Evolutionary conservation across 2,797 vertebrate species (phyloP).

Genomic region (Notoglanidium macrostoma): DNA sequence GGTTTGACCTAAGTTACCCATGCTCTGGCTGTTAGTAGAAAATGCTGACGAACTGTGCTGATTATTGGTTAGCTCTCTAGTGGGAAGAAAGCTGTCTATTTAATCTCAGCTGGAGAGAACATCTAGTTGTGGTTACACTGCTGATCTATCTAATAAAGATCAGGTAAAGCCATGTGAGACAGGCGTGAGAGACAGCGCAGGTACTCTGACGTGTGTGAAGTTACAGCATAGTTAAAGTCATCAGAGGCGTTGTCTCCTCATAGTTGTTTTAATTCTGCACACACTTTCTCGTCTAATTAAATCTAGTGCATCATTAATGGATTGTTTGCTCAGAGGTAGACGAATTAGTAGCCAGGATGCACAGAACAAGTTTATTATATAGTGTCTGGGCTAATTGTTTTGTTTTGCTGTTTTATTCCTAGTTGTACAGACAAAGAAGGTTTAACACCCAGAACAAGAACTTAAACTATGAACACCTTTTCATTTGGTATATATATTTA

Average conservation of each 20-base stretch:
- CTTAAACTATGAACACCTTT: neutral
- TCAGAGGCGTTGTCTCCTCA: neutral
- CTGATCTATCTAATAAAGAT: neutral
- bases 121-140: neutral
- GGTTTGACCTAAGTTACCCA: neutral
- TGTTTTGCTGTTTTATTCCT: too few species aligned
- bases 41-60: neutral
- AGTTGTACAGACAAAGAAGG: neutral
- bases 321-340: neutral
- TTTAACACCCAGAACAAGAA: neutral
- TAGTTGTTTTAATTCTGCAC: neutral
- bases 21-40: neutral
- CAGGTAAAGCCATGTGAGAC: neutral
- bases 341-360: neutral
- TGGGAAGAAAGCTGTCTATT: neutral
- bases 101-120: neutral
- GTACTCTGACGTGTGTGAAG: neutral
- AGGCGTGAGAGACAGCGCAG: neutral
- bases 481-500: neutral
- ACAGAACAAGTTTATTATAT: neutral
- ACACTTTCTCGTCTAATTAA: neutral
- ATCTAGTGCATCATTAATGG: neutral
- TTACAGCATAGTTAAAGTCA: neutral
- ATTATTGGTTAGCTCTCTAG: neutral
- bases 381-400: neutral